Evolutionary conservation across 2,113 vertebrate genomes (phyloP).

Genomic region (Pterophyllum scalare): DNA sequence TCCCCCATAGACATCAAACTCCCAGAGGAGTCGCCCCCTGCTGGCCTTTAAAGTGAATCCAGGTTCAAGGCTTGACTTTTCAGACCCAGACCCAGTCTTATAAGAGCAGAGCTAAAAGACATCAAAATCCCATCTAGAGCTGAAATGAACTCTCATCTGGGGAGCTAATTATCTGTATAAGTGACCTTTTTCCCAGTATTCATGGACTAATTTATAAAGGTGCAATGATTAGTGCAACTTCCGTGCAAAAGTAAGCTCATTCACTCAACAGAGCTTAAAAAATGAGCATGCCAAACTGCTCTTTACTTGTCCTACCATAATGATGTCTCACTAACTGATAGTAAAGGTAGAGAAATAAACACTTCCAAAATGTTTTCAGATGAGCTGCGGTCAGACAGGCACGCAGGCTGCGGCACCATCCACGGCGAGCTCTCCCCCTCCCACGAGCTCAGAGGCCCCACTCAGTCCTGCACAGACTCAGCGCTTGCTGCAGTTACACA

Average conservation of each 20-base stretch:
- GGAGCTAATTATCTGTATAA: not conserved
- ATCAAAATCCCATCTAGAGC: not conserved
- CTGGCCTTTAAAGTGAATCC: not conserved
- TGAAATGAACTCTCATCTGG: not conserved
- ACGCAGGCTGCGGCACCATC: constrained; percentile 32
- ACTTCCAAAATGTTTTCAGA: constrained; percentile 55
- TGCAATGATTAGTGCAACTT: not conserved
- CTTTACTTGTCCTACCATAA: not conserved
- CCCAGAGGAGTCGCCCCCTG: not conserved
- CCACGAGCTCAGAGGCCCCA: constrained; percentile 47
- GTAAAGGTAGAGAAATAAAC: constrained; percentile 58
- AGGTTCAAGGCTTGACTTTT: not conserved
- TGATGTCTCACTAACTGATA: constrained; percentile 22
- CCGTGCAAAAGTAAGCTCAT: not conserved
- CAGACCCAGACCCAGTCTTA: not conserved
- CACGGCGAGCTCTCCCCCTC: not conserved
- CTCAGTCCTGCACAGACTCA: constrained; percentile 63
- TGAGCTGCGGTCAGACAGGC: constrained; percentile 36
- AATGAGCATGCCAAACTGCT: not conserved
- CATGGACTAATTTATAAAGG: not conserved
- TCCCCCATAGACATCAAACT: not conserved
- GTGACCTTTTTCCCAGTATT: not conserved
- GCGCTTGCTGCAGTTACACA: constrained; percentile 67
- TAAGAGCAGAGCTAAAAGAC: not conserved
- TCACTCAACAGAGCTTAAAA: not conserved